Evolutionary conservation across 2,797 vertebrate genomes (phyloP), one percentile per base, ranked within the genome.

Genomic region (Helicolenus hilgendorfi): DNA sequence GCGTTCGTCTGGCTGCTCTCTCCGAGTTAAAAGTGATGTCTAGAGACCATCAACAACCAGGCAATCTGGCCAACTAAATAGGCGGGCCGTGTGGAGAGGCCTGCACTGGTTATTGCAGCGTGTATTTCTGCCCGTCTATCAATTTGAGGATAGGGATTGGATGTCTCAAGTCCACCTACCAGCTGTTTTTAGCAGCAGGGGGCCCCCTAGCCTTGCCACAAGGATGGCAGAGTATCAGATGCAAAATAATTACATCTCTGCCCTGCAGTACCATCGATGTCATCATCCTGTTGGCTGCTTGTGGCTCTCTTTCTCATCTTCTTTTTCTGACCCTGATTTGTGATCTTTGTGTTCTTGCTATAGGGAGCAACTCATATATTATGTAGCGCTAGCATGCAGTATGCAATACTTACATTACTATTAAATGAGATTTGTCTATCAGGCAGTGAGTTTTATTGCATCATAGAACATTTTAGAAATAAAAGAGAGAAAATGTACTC

Each of bases 101-200:
- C 89, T 81, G 76, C 29, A 55, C 83, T 84, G 79, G 79, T 92
- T 95, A 91, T 93, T 92, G 92, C 86, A 83, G 63, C 71, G 2
- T 90, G 93, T 81, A 80, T 91, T 92, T 81, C 81, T 89, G 85
- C 86, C 91, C 89, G 92, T 92, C 94, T 81, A 91, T 96, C 95
- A 94, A 92, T 94, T 96, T 94, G 94, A 96, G 94, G 92, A 94
- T 60, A 89, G 92, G 87, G 84, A 91, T 92, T 94, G 93, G 88
- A 87, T 86, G 72, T 89, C 79, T 84, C 73, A 86, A 91, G 93
- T 87, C 89, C 82, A 92, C 88, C 90, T 88, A 90, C 81, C 86
- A 91, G 94, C 92, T 94, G 94, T 83, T 93, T 96, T 81, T 73
- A 88, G 79, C 94, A 92, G 92, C 91, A 92, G 93, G 94, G 85